phyloP scores from a whole-genome alignment of 92 coral and sea anemone species.

The Porites rus region DNA sequence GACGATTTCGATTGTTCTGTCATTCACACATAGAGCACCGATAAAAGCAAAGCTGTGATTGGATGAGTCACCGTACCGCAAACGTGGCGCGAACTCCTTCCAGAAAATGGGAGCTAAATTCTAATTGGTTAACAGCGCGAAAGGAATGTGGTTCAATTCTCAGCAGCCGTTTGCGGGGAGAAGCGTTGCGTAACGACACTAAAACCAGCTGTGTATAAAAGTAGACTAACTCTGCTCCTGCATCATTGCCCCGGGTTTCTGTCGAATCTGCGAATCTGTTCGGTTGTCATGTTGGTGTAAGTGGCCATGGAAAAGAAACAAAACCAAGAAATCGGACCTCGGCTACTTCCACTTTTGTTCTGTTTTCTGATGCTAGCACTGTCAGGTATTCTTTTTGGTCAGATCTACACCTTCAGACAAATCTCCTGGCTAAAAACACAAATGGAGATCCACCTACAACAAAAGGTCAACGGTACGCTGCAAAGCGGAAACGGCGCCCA shows the following conservation, averaged over 20 bases:
- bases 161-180: no score
- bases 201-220: no score
- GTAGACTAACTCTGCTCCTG: no score
- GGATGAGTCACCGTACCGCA: no score
- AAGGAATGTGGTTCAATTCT: no score
- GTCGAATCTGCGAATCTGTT: background rate
- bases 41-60: no score
- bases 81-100: no score
- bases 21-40: no score
- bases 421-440: conserved; percentile 55
- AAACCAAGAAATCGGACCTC: background rate
- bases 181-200: no score
- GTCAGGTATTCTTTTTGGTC: conserved; percentile 73
- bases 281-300: background rate
- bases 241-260: background rate
- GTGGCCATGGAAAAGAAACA: conserved; percentile 29
- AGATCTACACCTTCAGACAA: conserved; percentile 71
- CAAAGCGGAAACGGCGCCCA: conserved; percentile 14
- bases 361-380: conserved; percentile 66
- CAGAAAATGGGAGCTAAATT: no score
- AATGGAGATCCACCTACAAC: conserved; percentile 28
- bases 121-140: no score
- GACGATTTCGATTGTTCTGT: no score
- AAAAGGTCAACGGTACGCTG: conserved; percentile 24
- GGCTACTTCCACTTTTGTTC: conserved; percentile 22